Conservation (phyloP, 2,888 invertebrate species). For the Coremacera marginata region DNA sequence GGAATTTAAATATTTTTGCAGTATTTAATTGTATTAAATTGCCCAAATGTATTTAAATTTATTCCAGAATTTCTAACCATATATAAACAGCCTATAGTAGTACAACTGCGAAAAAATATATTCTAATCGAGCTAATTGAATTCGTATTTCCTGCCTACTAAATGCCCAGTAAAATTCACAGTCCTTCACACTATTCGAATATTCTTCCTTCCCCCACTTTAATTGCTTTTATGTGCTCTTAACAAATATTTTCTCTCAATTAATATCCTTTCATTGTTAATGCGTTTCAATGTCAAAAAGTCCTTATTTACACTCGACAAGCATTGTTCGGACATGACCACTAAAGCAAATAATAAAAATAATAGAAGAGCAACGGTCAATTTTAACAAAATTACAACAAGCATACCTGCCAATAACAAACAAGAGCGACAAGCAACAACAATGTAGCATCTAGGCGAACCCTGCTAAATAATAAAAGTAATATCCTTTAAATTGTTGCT, state of each 20-base stretch:
- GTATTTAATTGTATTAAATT: too few species aligned
- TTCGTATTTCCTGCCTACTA: not conserved
- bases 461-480: slow-evolving; percentile 6
- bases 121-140: too few species aligned
- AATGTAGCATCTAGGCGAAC: not conserved
- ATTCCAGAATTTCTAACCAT: too few species aligned
- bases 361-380: slow-evolving; percentile 54
- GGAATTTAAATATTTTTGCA: too few species aligned
- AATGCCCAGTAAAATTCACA: not conserved
- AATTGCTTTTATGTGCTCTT: not conserved
- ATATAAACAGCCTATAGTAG: too few species aligned
- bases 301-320: slow-evolving; percentile 37
- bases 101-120: too few species aligned
- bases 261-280: slow-evolving; percentile 58
- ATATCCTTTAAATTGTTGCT: slow-evolving; percentile 31
- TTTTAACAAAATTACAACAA: slow-evolving; percentile 42
- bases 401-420: slow-evolving; percentile 31
- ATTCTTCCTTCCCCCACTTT: not conserved
- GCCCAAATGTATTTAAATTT: too few species aligned
- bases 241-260: slow-evolving; percentile 57
- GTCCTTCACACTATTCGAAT: not conserved
- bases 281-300: slow-evolving; percentile 59
- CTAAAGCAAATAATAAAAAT: slow-evolving; percentile 49
- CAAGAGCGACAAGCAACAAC: slow-evolving; percentile 28
- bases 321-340: not conserved